Base-by-base conservation (phyloP, 2,113 vertebrate species). In the Thunnus maccoyii region DNA sequence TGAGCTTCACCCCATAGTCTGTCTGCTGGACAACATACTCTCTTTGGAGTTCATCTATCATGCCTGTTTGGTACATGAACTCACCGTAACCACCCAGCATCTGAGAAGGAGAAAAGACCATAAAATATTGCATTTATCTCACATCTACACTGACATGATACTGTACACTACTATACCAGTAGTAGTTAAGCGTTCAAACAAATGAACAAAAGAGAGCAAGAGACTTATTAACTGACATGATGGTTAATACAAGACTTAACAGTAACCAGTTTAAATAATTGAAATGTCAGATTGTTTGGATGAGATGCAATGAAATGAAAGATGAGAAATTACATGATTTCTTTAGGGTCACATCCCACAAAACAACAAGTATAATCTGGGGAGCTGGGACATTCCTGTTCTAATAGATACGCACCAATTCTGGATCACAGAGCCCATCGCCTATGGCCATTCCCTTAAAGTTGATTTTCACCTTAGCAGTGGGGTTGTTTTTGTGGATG, bases 371-470 rank as follows among this genome's bases (percentile, higher is more conserved):
- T 25, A 30, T 2, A 72, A 22, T n/a, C 1, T 41, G 50, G 36
- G 3, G 6, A 61, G 18, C 12, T 5, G 7, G 16, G 27, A 30
- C 69, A 66, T 7, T 7, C 1, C 9, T 4, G 3, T 48, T 20
- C 3, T 18, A 41, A 16, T 32, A 25, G 22, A 76, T 22, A 91
- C 91, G 3, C 85, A 96, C 96, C 81, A 94, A 47, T 87, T 96
- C 96, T 30, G 97, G 97, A 83, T 98, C 96, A 86, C 92, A 97
- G 50, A 97, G 95, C 0, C 94, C 95, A 4, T 95, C 91, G 60
- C 95, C 95, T 3, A 97, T 95, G 71, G 93, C 95, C 83, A 96
- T 94, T 51, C 96, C 95, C 86, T 95, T 96, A 54, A 99, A 94
- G 90, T 85, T 96, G 82, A 96, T 97, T 85, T 95, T 96, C 80